phyloP scores from a whole-genome alignment of 2,113 vertebrate species.

The Phaethon lepturus region DNA sequence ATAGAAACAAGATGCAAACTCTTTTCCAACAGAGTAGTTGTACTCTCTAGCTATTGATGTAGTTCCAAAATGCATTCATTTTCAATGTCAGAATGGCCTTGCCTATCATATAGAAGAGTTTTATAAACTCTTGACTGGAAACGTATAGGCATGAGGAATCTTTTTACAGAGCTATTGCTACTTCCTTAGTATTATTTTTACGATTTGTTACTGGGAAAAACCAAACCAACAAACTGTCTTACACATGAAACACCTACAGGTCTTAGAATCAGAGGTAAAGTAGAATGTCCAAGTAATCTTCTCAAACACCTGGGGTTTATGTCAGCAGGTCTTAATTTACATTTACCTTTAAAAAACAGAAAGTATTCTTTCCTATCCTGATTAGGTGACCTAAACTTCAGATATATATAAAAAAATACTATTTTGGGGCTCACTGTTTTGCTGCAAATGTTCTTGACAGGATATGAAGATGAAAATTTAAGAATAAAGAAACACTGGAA shows the following conservation, averaged over 20 bases:
- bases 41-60: neutral
- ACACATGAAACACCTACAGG: neutral
- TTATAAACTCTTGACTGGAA: neutral
- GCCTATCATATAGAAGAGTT: neutral
- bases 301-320: neutral
- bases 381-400: neutral
- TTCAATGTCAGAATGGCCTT: neutral
- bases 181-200: neutral
- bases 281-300: neutral
- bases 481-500: neutral
- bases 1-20: neutral
- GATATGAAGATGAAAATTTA: neutral
- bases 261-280: neutral
- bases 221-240: neutral
- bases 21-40: neutral
- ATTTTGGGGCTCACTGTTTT: neutral
- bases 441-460: neutral
- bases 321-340: neutral
- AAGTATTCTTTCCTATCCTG: neutral
- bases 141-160: fast-evolving
- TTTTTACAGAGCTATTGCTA: neutral
- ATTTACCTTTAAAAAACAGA: neutral
- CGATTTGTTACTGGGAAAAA: neutral
- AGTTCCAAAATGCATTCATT: neutral
- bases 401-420: neutral